Conservation (phyloP, 2,113 vertebrate species). For the Laterallus jamaicensis region DNA sequence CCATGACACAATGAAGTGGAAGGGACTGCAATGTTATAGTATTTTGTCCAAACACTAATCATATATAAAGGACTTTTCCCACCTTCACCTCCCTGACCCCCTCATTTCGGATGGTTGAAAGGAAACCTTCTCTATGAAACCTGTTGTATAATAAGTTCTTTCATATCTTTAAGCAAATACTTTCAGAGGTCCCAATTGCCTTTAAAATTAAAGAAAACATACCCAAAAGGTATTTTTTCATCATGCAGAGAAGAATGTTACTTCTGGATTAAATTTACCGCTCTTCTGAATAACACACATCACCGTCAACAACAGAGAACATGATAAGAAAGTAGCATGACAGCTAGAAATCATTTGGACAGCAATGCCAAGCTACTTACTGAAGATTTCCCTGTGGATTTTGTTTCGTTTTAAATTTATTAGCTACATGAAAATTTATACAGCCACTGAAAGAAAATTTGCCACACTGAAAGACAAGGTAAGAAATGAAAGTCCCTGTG, state of each 20-base stretch:
- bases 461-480: neutral
- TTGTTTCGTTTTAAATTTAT: neutral
- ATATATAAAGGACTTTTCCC: neutral
- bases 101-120: neutral
- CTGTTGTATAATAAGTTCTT: neutral
- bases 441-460: neutral
- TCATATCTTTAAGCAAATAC: neutral
- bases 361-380: neutral
- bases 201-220: neutral
- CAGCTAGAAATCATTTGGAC: neutral
- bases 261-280: neutral
- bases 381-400: neutral
- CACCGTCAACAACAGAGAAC: neutral
- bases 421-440: neutral
- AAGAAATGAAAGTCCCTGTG: neutral
- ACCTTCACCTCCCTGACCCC: accelerated
- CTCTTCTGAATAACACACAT: neutral
- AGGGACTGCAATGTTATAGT: neutral
- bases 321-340: neutral
- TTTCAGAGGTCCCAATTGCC: neutral
- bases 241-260: neutral
- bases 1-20: neutral
- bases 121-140: neutral
- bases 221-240: neutral
- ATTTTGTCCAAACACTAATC: neutral